Percentiles rank a stretch among this genome's conserved stretches.
Evolutionary conservation across 2,797 vertebrate species (phyloP).

Genomic region (Gouania willdenowi): DNA sequence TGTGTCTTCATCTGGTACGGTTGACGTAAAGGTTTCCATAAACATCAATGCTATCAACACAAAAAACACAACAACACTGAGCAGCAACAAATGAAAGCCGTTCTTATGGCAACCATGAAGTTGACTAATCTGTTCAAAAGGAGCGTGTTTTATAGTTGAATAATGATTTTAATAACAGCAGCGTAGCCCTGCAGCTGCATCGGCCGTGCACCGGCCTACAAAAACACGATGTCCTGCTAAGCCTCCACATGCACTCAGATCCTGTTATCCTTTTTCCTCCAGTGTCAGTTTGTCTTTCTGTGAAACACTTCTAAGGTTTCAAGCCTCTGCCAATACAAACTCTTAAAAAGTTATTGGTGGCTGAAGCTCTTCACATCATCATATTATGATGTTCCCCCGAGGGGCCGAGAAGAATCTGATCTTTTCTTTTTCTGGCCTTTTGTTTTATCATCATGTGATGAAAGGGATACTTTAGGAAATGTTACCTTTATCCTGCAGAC

Average conservation of each 20-base stretch:
- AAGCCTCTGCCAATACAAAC: slow-evolving; percentile 38
- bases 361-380: slow-evolving; percentile 28
- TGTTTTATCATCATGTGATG: slow-evolving; percentile 40
- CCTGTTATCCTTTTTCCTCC: slow-evolving; percentile 25
- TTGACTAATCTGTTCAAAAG: too few species aligned
- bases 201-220: neutral
- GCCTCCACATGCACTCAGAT: slow-evolving; percentile 18
- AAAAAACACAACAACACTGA: too few species aligned
- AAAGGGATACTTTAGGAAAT: slow-evolving; percentile 25
- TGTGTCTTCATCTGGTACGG: too few species aligned
- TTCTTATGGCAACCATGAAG: too few species aligned
- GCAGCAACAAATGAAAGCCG: too few species aligned
- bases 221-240: too few species aligned
- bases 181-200: too few species aligned
- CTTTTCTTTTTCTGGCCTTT: slow-evolving; percentile 22
- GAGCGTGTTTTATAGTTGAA: too few species aligned
- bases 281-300: slow-evolving; percentile 21
- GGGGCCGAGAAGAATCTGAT: slow-evolving; percentile 28
- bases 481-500: slow-evolving; percentile 9
- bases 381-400: slow-evolving; percentile 34
- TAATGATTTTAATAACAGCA: too few species aligned
- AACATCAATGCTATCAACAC: too few species aligned
- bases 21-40: too few species aligned
- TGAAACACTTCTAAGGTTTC: slow-evolving; percentile 39
- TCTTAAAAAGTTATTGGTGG: slow-evolving; percentile 38